A percentile compares a stretch with the other conserved stretches of the same genome.
Evolutionary conservation across 1,140 invertebrate genomes (phyloP).

Genomic region (Danaus plexippus): DNA sequence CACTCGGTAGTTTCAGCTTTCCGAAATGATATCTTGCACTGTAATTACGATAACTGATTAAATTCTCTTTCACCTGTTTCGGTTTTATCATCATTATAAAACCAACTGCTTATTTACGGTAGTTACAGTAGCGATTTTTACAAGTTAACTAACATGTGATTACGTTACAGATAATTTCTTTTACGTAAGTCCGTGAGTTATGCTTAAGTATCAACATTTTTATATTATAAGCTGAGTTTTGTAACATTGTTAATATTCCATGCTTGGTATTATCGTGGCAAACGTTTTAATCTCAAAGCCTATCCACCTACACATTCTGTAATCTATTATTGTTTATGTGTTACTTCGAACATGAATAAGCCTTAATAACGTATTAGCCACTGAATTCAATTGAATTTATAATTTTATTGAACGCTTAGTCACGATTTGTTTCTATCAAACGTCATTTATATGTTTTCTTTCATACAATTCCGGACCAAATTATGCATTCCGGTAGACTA

Average conservation of each 20-base stretch:
- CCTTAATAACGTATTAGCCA: constrained; percentile 49
- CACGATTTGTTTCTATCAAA: constrained; percentile 46
- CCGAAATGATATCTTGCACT: constrained; percentile 38
- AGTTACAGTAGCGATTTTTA: too few relatives aligned
- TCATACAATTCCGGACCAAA: constrained; percentile 29
- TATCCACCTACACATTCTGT: constrained; percentile 29
- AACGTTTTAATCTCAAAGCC: constrained; percentile 22
- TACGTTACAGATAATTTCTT: too few relatives aligned
- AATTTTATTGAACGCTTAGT: constrained; percentile 48
- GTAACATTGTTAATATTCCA: constrained; percentile 1
- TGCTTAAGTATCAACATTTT: too few relatives aligned
- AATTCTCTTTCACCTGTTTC: constrained; percentile 34
- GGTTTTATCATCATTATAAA: constrained; percentile 14
- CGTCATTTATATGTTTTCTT: constrained; percentile 31
- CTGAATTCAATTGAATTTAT: constrained; percentile 44
- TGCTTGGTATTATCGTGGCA: constrained; percentile 8
- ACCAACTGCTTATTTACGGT: too few relatives aligned
- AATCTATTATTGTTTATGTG: constrained; percentile 38
- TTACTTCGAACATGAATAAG: constrained; percentile 38
- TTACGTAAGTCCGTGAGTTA: too few relatives aligned
- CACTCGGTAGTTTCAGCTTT: constrained; percentile 36
- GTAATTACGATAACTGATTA: constrained; percentile 31
- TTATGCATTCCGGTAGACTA: constrained; percentile 34
- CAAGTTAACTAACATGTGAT: too few relatives aligned
- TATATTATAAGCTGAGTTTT: too few relatives aligned